Percentiles rank a stretch among this genome's conserved stretches.
phyloP scores from a whole-genome alignment of 2,888 invertebrate species.

The Diadegma fenestrale region DNA sequence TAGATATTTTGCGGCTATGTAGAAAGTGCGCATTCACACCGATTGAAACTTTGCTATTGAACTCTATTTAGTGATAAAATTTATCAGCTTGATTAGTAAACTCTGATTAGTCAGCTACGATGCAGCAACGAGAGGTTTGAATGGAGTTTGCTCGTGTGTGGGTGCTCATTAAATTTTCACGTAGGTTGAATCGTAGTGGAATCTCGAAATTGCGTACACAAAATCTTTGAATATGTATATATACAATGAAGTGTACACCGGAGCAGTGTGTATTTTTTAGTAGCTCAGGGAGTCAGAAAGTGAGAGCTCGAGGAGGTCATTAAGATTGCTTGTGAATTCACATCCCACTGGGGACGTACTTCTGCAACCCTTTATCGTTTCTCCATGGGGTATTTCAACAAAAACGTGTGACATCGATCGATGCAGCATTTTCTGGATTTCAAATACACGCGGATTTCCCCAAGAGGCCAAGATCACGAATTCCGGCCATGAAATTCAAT shows the following conservation, averaged over 20 bases:
- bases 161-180: conserved; percentile 44
- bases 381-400: neutral
- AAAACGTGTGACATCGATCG: neutral
- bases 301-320: conserved; percentile 10
- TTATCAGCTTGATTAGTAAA: neutral
- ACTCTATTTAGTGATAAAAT: neutral
- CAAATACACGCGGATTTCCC: neutral
- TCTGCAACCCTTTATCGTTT: neutral
- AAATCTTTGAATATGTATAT: neutral
- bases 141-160: conserved; percentile 12
- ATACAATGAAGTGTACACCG: neutral
- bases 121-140: neutral
- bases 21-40: neutral
- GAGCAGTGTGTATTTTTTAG: neutral
- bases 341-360: neutral
- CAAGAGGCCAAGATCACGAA: neutral
- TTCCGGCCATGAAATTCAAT: neutral
- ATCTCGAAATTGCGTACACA: neutral
- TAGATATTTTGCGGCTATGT: neutral
- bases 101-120: neutral
- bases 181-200: conserved; percentile 16
- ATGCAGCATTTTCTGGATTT: neutral
- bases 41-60: neutral
- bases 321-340: conserved; percentile 12
- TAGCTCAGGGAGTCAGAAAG: neutral